Conservation (phyloP, 2,113 vertebrate species). For the Cheirogaleus medius region DNA sequence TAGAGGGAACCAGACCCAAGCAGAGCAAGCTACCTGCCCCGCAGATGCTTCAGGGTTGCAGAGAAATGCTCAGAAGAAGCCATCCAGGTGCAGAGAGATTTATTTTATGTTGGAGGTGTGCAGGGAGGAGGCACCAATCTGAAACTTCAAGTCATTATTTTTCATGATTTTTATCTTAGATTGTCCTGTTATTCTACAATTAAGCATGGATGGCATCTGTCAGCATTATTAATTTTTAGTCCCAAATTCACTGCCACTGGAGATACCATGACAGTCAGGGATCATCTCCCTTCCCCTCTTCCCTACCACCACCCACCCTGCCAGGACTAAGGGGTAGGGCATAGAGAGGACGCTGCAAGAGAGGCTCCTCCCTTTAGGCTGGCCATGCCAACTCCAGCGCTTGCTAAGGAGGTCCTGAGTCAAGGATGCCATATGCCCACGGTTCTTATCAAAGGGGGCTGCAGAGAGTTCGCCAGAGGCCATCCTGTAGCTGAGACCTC, state of each 20-base stretch:
- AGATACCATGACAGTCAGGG: background rate
- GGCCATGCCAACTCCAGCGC: background rate
- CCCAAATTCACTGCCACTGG: background rate
- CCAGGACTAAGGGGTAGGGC: background rate
- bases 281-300: background rate
- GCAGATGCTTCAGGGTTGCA: slow-evolving; percentile 43
- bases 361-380: background rate
- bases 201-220: slow-evolving; percentile 50
- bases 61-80: slow-evolving; percentile 65
- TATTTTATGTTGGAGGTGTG: background rate
- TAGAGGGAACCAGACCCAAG: slow-evolving; percentile 17
- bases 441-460: background rate
- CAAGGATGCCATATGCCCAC: background rate
- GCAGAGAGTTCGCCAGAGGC: background rate
- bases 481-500: no score
- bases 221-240: background rate
- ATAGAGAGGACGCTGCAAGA: background rate
- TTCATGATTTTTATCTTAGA: slow-evolving; percentile 74
- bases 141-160: slow-evolving; percentile 69
- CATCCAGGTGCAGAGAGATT: slow-evolving; percentile 5
- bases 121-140: background rate
- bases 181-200: slow-evolving; percentile 59
- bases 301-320: no score
- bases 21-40: slow-evolving; percentile 44
- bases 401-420: background rate